Conservation (phyloP, 2,888 invertebrate species). For the Drosophila melanosoma region DNA sequence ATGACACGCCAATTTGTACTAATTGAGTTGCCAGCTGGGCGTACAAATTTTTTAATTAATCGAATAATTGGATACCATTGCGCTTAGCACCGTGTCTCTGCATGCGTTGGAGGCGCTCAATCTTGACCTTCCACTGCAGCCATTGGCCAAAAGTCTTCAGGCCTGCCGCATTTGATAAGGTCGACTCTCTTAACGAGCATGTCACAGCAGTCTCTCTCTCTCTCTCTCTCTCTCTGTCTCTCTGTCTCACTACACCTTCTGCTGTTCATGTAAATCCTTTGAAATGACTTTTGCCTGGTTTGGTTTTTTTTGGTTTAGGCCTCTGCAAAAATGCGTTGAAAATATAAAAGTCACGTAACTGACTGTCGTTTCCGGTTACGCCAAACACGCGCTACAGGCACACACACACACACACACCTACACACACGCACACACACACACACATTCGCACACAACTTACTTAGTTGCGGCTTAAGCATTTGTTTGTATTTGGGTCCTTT, state of each 20-base stretch:
- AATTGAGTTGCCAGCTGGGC: conserved; percentile 66
- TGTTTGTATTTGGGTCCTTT: conserved; percentile 74
- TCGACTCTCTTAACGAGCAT: conserved; percentile 53
- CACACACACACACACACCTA: conserved; percentile 20
- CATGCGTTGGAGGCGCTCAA: conserved; percentile 20
- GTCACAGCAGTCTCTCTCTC: conserved; percentile 42
- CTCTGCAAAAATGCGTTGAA: conserved; percentile 65
- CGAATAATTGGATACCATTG: conserved; percentile 37
- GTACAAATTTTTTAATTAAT: conserved; percentile 69
- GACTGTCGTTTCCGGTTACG: conserved; percentile 69
- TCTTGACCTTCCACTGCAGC: conserved; percentile 63
- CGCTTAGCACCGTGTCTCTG: conserved; percentile 17
- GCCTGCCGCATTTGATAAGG: conserved; percentile 13
- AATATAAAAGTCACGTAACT: conserved; percentile 80
- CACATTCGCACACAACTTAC: conserved; percentile 26
- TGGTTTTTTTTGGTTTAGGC: conserved; percentile 24
- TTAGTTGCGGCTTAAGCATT: conserved; percentile 68
- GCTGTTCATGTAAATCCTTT: conserved; percentile 65
- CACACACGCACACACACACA: conserved; percentile 11
- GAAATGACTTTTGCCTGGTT: conserved; percentile 40
- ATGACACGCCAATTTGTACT: conserved; percentile 73
- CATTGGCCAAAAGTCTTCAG: conserved; percentile 27
- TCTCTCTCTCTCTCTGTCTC: neutral
- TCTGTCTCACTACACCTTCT: neutral
- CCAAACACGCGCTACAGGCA: conserved; percentile 51